Conservation (phyloP, 2,888 invertebrate genomes). For the Parnassius glacialis region DNA sequence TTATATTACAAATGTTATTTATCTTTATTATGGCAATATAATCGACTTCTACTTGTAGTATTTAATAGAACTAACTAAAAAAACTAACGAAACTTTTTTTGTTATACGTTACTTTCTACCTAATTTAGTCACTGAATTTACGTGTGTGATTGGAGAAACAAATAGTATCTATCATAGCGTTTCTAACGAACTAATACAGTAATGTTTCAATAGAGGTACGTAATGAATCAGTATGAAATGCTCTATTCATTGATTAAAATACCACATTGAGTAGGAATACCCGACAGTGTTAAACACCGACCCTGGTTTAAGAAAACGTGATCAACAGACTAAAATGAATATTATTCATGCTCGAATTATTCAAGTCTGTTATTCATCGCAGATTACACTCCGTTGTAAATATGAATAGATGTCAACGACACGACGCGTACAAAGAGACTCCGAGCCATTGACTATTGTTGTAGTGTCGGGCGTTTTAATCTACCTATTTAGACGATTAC, state of each 20-base stretch:
- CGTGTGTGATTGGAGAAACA: too few relatives aligned
- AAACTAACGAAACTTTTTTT: too few relatives aligned
- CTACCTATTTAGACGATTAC: conserved; percentile 1
- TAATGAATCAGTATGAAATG: neutral
- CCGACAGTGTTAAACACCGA: neutral
- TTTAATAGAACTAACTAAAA: too few relatives aligned
- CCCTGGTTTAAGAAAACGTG: conserved; percentile 1
- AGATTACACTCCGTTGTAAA: neutral
- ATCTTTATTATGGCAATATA: too few relatives aligned
- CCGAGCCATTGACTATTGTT: conserved; percentile 3
- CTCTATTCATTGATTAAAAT: neutral
- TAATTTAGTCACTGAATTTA: too few relatives aligned
- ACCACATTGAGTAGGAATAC: neutral
- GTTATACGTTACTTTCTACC: too few relatives aligned
- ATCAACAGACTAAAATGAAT: conserved; percentile 3
- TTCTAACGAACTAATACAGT: neutral
- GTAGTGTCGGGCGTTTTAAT: conserved; percentile 1
- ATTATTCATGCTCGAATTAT: conserved; percentile 8
- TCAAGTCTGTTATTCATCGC: conserved; percentile 1
- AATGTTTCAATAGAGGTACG: neutral
- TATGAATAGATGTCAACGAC: conserved; percentile 1
- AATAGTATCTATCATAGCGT: neutral
- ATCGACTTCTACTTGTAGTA: too few relatives aligned
- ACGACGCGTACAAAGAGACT: conserved; percentile 5
- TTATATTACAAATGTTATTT: too few relatives aligned